Evolutionary conservation across 2,113 vertebrate species (phyloP), one percentile per base, ranked within the genome.

Genomic region (Cardinalis cardinalis): DNA sequence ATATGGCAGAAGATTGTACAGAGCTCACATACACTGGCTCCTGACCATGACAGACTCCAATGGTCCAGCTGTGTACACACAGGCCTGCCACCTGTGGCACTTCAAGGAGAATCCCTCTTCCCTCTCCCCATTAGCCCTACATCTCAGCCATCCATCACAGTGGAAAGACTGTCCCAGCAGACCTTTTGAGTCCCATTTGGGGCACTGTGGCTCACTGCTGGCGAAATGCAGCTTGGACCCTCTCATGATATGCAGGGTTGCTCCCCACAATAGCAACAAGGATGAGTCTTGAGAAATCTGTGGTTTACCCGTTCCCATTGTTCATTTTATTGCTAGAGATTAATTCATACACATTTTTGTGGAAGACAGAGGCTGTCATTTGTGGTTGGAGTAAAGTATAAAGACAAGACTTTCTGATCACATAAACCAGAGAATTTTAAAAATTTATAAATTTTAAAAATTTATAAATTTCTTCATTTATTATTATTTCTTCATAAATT

Each of bases 111-210:
- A 31, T 29, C 11, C 86, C 13, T 74, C 23, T 74, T 74, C 3
- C 28, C 7, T 3, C 32, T 65, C 8, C 9, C 13, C 23, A 16
- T 18, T 4, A 14, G 12, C 6, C 7, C 29, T 43, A 7, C 25
- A 10, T 44, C 49, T 73, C 25, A 60, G 51, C 29, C 78, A 34
- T 34, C 21, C n/a, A 24, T 34, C 55, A 24, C 55, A 58, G 49
- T 31, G 9, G 36, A 70, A 55, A 41, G 24, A 14, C 14, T 74
- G 26, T 24, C 36, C 46, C 23, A 61, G 26, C 38, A 58, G 29
- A 15, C 51, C 38, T 56, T 19, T 41, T 0, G 0, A 75, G 41
- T 61, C 31, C 43, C 38, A 25, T 7, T 0, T 0, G 1, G 18
- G 25, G 14, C 46, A 38, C 14, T 55, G 10, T 32, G 46, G 25